A percentile compares a stretch with the other conserved stretches of the same genome.
These are phyloP conservation scores for Acromyrmex charruanus DNA, from an alignment of 1,140 invertebrate genomes.

Conservation along the genomic window DNA sequence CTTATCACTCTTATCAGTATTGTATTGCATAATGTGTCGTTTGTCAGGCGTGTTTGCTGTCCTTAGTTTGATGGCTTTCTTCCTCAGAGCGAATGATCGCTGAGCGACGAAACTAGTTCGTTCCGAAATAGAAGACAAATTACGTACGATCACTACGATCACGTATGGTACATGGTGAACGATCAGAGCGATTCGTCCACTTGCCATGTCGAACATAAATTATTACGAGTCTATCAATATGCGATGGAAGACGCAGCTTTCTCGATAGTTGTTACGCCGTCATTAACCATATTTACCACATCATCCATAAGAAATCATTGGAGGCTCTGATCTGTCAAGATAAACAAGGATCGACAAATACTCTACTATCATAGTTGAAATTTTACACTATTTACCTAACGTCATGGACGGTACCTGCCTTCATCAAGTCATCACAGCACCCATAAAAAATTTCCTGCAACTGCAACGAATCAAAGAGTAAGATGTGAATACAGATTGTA, in stretches of 20 bases:
- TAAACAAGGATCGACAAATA: not conserved
- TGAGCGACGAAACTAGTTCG: too few relatives aligned
- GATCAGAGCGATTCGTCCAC: too few relatives aligned
- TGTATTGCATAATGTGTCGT: too few relatives aligned
- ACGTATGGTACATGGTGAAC: too few relatives aligned
- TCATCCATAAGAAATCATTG: not conserved
- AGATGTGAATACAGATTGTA: conserved; percentile 67
- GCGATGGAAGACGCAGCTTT: conserved; percentile 29
- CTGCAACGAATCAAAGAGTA: conserved; percentile 84
- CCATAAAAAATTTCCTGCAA: conserved; percentile 83
- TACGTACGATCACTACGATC: not conserved
- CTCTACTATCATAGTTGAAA: not conserved
- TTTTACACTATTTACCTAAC: conserved; percentile 19
- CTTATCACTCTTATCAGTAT: too few relatives aligned
- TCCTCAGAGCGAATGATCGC: too few relatives aligned
- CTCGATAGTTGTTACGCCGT: not conserved
- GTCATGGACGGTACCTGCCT: conserved; percentile 82
- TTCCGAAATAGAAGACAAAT: not conserved
- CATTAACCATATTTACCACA: not conserved
- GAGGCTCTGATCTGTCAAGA: not conserved
- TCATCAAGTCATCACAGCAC: conserved; percentile 80
- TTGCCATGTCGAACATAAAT: conserved; percentile 17
- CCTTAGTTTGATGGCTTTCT: too few relatives aligned
- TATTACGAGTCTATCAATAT: conserved; percentile 16
- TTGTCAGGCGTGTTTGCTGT: too few relatives aligned